phyloP scores from a whole-genome alignment of 2,888 invertebrate species.

The Pyrgus malvae region DNA sequence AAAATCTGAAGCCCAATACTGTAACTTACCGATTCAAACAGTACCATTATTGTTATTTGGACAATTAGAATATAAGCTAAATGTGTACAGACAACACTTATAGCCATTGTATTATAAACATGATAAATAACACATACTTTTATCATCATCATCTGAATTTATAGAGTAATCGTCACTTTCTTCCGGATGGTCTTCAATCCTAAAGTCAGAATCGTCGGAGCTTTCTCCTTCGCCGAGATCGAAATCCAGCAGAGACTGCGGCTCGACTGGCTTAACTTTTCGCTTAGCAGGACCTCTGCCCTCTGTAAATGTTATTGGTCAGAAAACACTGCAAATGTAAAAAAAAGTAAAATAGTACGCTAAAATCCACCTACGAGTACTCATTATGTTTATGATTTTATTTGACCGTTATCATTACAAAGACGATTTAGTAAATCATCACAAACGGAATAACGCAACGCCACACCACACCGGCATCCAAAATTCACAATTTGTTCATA shows the following conservation, averaged over 20 bases:
- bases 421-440: no score
- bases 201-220: slow-evolving; percentile 97
- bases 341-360: background rate
- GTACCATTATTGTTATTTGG: no score
- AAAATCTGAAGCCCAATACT: no score
- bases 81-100: no score
- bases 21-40: no score
- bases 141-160: slow-evolving; percentile 85
- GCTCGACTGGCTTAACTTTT: slow-evolving; percentile 89
- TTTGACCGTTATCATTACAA: no score
- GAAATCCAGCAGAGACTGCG: slow-evolving; percentile 89
- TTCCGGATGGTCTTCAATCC: slow-evolving; percentile 92
- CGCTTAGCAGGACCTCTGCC: slow-evolving; percentile 89
- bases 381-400: slow-evolving; percentile 2
- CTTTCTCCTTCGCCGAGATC: slow-evolving; percentile 95
- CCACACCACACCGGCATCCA: no score
- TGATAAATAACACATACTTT: slow-evolving; percentile 60
- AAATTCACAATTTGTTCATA: no score
- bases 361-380: slow-evolving; percentile 19
- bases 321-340: background rate
- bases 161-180: slow-evolving; percentile 89
- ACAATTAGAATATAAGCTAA: no score
- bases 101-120: no score
- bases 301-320: slow-evolving; percentile 3
- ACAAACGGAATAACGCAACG: no score